Evolutionary conservation across 2,113 vertebrate species (phyloP).

Genomic region (Spermophilus dauricus): DNA sequence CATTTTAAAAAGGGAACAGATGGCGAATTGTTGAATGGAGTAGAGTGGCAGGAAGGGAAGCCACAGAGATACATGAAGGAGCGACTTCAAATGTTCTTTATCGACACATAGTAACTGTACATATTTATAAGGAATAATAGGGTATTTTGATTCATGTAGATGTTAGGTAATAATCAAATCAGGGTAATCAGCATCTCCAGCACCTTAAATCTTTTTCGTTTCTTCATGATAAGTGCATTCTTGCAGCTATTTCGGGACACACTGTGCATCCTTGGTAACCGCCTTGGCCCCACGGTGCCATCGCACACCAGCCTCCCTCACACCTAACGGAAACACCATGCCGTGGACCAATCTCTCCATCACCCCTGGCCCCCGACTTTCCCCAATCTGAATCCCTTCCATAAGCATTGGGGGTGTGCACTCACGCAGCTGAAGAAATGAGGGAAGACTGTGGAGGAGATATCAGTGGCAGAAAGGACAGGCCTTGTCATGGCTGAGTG

Average conservation of each 20-base stretch:
- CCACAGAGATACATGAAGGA: background rate
- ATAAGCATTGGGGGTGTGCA: background rate
- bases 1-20: slow-evolving; percentile 48
- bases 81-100: background rate
- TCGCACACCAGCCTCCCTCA: background rate
- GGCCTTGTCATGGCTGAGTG: no score
- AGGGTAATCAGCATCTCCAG: background rate
- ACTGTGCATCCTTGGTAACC: background rate
- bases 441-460: background rate
- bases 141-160: background rate
- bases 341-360: background rate
- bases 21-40: background rate
- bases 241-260: background rate
- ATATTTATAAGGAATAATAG: background rate
- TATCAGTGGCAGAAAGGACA: background rate
- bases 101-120: background rate
- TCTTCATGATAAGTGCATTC: background rate
- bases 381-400: background rate
- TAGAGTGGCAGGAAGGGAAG: slow-evolving; percentile 1
- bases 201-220: background rate
- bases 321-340: background rate
- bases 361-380: no score
- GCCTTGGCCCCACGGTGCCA: background rate
- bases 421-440: background rate
- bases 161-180: background rate